phyloP scores from a whole-genome alignment of 2,797 vertebrate species.

The Orestias chungarensis region DNA sequence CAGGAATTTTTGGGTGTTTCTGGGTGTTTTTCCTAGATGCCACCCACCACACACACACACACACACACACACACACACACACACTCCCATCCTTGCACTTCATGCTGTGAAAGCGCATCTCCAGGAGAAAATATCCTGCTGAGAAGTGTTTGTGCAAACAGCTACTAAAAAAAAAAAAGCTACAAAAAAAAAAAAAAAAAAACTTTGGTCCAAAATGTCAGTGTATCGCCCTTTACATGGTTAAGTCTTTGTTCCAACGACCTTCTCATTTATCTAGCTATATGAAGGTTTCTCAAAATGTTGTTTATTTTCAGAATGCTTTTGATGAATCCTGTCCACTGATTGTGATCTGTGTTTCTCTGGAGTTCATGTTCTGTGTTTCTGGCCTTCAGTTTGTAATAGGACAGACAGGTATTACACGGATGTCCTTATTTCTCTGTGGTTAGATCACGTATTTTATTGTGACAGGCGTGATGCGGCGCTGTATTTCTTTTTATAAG shows the following conservation, averaged over 20 bases:
- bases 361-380: neutral
- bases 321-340: neutral
- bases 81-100: neutral
- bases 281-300: neutral
- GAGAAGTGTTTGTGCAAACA: constrained; percentile 1
- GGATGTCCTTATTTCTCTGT: constrained; percentile 20
- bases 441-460: constrained; percentile 18
- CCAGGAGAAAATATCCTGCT: neutral
- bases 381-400: neutral
- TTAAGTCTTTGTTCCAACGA: neutral
- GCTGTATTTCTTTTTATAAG: constrained; percentile 27
- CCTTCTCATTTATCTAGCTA: neutral
- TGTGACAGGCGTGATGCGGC: constrained; percentile 20
- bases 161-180: neutral
- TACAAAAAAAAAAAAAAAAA: neutral
- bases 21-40: neutral
- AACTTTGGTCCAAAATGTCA: neutral
- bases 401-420: neutral
- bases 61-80: neutral
- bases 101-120: constrained; percentile 2
- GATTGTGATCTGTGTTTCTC: neutral
- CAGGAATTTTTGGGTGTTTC: neutral
- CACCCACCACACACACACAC: neutral
- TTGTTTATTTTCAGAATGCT: neutral
- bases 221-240: neutral